Evolutionary conservation across 2,113 vertebrate species (phyloP).

Genomic region (Silurus asotus): DNA sequence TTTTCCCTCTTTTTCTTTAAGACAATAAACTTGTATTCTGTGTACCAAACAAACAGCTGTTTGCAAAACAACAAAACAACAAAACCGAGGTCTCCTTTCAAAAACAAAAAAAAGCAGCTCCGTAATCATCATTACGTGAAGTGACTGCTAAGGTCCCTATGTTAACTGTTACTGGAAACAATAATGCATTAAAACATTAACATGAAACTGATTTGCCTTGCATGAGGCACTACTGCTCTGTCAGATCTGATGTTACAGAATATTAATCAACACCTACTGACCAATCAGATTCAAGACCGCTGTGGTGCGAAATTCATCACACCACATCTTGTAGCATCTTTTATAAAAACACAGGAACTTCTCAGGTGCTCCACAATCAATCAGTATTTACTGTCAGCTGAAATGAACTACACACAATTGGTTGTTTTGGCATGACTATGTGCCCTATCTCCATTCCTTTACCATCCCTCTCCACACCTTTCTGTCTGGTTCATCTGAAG

Average conservation of each 20-base stretch:
- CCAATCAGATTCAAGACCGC: background rate
- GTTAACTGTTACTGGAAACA: background rate
- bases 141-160: background rate
- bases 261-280: background rate
- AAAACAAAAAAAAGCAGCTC: too few species aligned
- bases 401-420: background rate
- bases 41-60: too few species aligned
- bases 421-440: background rate
- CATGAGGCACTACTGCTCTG: background rate
- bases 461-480: background rate
- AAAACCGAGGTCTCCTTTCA: too few species aligned
- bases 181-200: background rate
- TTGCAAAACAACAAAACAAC: too few species aligned
- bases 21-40: too few species aligned
- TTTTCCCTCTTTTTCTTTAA: too few species aligned
- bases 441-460: background rate
- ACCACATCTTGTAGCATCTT: background rate
- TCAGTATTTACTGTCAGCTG: background rate
- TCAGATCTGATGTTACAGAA: background rate
- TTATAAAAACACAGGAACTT: slow-evolving; percentile 1
- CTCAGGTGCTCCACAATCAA: background rate
- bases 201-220: background rate
- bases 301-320: background rate
- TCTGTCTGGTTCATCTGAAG: background rate
- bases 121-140: too few species aligned